phyloP scores from a whole-genome alignment of 2,888 invertebrate genomes.

The Lydus trimaculatus region DNA sequence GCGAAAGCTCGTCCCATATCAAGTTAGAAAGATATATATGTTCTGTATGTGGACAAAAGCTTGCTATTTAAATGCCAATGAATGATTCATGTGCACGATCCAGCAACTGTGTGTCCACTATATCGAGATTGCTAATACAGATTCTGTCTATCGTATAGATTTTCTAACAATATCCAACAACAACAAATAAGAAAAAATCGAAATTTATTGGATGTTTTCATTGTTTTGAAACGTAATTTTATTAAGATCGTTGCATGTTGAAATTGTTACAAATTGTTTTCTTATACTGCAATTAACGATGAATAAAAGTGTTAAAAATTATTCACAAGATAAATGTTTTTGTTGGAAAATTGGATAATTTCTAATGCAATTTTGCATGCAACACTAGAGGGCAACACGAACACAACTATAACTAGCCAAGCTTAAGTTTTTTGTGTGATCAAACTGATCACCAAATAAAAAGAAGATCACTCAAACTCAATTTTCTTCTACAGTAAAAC shows the following conservation, averaged over 20 bases:
- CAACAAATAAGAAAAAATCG: background rate
- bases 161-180: background rate
- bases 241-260: constrained; percentile 6
- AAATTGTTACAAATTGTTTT: background rate
- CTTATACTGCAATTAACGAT: background rate
- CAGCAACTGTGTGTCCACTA: constrained; percentile 29
- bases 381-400: constrained; percentile 1
- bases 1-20: constrained; percentile 27
- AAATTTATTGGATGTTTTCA: constrained; percentile 6
- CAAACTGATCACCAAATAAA: no score
- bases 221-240: background rate
- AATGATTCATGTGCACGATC: constrained; percentile 45
- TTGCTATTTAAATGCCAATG: constrained; percentile 44
- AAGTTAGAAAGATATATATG: constrained; percentile 27
- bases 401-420: no score
- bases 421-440: no score
- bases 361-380: background rate
- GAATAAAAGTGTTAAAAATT: background rate
- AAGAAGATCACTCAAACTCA: no score
- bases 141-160: constrained; percentile 19
- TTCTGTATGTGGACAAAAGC: constrained; percentile 38
- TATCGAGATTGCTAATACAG: constrained; percentile 35
- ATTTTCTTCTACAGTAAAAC: background rate
- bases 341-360: background rate
- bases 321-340: background rate